Evolutionary conservation across 2,888 invertebrate species (phyloP).

Genomic region (Drosophila nigricruria): DNA sequence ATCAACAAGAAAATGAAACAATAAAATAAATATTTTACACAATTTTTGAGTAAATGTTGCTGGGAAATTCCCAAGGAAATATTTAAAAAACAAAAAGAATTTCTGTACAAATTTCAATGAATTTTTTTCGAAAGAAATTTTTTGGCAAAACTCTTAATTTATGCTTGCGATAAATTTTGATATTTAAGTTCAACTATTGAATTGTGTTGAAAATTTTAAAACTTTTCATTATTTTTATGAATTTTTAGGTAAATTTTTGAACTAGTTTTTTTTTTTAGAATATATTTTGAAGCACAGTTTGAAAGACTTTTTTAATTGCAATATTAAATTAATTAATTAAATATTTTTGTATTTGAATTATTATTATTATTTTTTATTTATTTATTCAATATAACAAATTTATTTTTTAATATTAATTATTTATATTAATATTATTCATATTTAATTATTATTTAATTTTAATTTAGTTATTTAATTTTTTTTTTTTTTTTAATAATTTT

Average conservation of each 20-base stretch:
- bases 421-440: too few relatives aligned
- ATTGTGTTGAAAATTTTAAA: neutral
- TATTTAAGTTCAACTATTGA: neutral
- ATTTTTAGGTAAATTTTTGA: neutral
- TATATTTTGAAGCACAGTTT: neutral
- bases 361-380: neutral
- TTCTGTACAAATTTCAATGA: conserved; percentile 16
- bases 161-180: neutral
- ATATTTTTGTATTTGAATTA: neutral
- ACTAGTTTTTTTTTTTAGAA: neutral
- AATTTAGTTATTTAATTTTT: neutral
- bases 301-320: neutral
- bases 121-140: conserved; percentile 9
- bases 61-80: conserved; percentile 9
- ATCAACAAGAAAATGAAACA: conserved; percentile 9
- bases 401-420: neutral
- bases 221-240: neutral
- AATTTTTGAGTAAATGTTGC: conserved; percentile 8
- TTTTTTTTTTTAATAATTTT: neutral
- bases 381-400: neutral
- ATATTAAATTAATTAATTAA: neutral
- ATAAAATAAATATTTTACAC: conserved; percentile 1
- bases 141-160: neutral
- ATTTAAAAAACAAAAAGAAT: neutral
- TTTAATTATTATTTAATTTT: neutral